Evolutionary conservation across 2,888 invertebrate genomes (phyloP), one percentile per base, ranked within the genome.

Genomic region (Nemotelus pantherinus): DNA sequence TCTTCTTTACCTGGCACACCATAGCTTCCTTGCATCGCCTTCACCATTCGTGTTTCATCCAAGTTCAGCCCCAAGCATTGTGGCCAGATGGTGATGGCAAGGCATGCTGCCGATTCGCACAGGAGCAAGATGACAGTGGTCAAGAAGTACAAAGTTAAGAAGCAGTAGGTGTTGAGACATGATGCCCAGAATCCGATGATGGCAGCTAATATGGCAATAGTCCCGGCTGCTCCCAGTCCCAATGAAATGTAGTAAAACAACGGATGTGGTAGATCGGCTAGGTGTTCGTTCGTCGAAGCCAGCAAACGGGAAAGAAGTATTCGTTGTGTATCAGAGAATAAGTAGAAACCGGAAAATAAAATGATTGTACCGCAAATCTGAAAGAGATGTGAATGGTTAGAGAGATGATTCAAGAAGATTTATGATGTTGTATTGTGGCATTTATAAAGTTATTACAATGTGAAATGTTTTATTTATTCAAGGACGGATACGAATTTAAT

Each of bases 161-260:
- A 90, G 81, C 91, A 91, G 83, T 93, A 93, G 82, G 92, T 93
- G 81, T 92, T 91, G 82, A 93, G 89, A 83, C 93, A 94, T 0
- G 93, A 92, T 0, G 94, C 94, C 94, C 94, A 95, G 85, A 93
- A 95, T 68, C 95, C 95, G 41, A 94, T 86, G 65, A 94, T 90
- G 3, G 93, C 92, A 0, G 92, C 90, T 4, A 92, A 88, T 76
- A 93, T 91, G 72, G 93, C 90, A 53, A 91, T 85, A 76, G 94
- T 88, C 1, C 95, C 95, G 0, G 92, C 88, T 0, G 89, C 89
- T n/a, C 93, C 89, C 71, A 93, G 85, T 2, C 91, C 92, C 70
- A 95, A 88, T 0, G 94, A 92, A 5, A 93, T 88, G 84, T 95
- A 95, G 84, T 94, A 93, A 82, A 95, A 91, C 10, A 94, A 89